These are phyloP conservation scores for Branchinecta sandiegonensis DNA, from an alignment of 2,888 invertebrate species.

Conservation along the genomic window DNA sequence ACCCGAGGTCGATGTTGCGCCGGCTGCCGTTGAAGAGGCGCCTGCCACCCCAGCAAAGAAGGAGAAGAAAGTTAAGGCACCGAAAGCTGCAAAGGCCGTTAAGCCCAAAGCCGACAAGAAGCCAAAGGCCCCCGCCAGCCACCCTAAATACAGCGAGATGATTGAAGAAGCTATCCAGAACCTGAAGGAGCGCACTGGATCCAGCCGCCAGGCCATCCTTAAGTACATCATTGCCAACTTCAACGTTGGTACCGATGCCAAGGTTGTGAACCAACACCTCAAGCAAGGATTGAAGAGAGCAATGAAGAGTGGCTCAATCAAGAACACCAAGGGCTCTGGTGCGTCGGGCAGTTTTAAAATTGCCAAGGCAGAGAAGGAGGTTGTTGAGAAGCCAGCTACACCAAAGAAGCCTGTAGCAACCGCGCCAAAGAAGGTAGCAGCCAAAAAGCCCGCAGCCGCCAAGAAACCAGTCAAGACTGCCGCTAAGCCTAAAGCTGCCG, in stretches of 20 bases:
- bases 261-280: conserved; percentile 32
- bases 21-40: background rate
- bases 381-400: conserved; percentile 18
- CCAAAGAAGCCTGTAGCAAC: background rate
- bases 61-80: background rate
- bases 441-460: background rate
- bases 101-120: conserved; percentile 25
- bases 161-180: conserved; percentile 33
- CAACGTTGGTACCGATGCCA: conserved; percentile 34
- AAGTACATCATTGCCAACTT: conserved; percentile 31
- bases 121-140: conserved; percentile 32
- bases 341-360: conserved; percentile 26
- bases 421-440: background rate
- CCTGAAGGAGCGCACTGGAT: conserved; percentile 36
- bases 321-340: conserved; percentile 31
- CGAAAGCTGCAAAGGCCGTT: background rate
- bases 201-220: conserved; percentile 37
- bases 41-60: conserved; percentile 9
- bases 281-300: conserved; percentile 34
- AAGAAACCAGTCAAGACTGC: background rate
- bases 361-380: conserved; percentile 18
- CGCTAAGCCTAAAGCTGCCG: background rate
- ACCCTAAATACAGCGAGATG: conserved; percentile 35
- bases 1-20: background rate
- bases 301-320: conserved; percentile 32